Conservation (phyloP, 2,113 vertebrate genomes). For the Elaphurus davidianus region DNA sequence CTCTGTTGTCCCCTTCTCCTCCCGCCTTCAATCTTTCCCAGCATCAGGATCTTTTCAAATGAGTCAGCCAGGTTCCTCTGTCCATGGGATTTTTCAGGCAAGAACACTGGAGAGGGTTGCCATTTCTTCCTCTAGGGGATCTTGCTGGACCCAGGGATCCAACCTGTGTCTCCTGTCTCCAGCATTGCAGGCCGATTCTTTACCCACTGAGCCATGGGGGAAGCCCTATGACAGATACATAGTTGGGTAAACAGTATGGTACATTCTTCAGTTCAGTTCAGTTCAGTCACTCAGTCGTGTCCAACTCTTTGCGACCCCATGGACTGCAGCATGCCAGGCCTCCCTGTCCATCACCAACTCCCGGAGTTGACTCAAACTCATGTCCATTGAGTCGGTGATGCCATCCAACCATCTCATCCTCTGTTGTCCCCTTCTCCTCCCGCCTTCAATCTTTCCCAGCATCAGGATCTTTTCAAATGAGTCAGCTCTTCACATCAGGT, state of each 20-base stretch:
- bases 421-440: background rate
- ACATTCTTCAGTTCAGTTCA: background rate
- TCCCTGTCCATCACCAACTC: background rate
- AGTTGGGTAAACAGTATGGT: background rate
- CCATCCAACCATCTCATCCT: background rate
- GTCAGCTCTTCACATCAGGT: background rate
- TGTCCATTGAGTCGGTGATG: background rate
- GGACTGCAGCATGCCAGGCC: background rate
- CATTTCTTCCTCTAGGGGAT: background rate
- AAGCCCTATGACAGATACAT: background rate
- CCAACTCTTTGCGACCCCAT: background rate
- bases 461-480: background rate
- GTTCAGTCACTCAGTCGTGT: background rate
- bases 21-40: no score
- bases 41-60: no score
- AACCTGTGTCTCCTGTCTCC: background rate
- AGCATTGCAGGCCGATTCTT: background rate
- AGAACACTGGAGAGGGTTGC: background rate
- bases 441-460: background rate
- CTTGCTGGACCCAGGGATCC: background rate
- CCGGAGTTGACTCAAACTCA: background rate
- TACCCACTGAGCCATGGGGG: background rate
- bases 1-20: no score
- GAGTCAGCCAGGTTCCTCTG: background rate
- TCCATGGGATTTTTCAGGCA: background rate